Percentiles rank a stretch among this genome's conserved stretches.
Evolutionary conservation across 2,888 invertebrate species (phyloP).

Genomic region (Rotaria sp.): DNA sequence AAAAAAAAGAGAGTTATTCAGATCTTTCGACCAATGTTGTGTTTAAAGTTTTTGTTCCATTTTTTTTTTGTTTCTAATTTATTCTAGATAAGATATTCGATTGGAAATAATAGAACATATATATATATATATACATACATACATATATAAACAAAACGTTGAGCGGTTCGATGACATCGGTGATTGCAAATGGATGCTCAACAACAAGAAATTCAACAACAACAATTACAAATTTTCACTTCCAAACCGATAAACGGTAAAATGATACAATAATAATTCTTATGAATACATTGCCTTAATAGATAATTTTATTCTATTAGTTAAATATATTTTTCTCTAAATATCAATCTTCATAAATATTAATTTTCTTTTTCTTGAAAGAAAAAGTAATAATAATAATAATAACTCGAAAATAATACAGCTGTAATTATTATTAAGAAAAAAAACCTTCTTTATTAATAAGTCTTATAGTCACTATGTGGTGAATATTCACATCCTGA

Average conservation of each 20-base stretch:
- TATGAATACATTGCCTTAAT: not conserved
- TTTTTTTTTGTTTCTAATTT: not conserved
- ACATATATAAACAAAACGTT: not conserved
- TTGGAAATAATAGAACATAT: not conserved
- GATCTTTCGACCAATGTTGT: not conserved
- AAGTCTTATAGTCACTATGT: not conserved
- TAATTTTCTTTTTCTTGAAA: not conserved
- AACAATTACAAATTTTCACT: not conserved
- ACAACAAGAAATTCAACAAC: not conserved
- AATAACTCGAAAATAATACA: not conserved
- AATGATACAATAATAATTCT: not conserved
- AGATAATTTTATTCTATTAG: not conserved
- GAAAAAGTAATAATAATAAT: not conserved
- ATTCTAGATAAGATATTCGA: not conserved
- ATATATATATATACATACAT: no score
- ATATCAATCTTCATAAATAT: not conserved
- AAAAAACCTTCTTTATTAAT: not conserved
- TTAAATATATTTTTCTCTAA: not conserved
- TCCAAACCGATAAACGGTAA: not conserved
- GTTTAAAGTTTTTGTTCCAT: not conserved
- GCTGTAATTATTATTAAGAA: not conserved
- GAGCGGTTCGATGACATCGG: slow-evolving; percentile 6
- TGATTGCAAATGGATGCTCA: not conserved
- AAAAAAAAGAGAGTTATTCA: not conserved
- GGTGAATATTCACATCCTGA: not conserved